phyloP scores from a whole-genome alignment of 2,113 vertebrate genomes.

The Gallinago jamesoni region DNA sequence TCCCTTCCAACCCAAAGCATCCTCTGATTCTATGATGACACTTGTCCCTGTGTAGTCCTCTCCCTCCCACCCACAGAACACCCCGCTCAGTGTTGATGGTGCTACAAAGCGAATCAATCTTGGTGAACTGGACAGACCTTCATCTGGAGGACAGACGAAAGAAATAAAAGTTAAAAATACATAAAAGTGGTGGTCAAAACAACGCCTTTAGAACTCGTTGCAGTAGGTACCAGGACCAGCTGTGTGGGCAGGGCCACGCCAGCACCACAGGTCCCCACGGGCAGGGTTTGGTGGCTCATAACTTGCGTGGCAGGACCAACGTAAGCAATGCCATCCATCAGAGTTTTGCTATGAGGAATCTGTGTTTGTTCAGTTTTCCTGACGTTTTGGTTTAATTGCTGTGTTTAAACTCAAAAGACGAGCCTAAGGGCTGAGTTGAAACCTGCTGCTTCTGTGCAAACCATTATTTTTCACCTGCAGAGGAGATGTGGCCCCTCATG shows the following conservation, averaged over 20 bases:
- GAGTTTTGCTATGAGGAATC: background rate
- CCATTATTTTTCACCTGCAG: background rate
- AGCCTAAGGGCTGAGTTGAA: background rate
- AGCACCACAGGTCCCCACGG: background rate
- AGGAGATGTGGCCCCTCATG: rapidly evolving
- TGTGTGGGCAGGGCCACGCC: background rate
- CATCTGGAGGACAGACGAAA: background rate
- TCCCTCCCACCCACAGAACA: background rate
- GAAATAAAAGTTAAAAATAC: background rate
- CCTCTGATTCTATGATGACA: background rate
- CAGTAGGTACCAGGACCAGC: background rate
- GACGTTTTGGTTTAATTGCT: background rate
- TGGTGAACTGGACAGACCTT: background rate
- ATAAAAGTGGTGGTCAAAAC: background rate
- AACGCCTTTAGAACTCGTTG: background rate
- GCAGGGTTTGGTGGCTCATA: background rate
- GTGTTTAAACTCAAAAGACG: background rate
- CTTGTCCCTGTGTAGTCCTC: background rate
- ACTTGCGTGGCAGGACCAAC: background rate
- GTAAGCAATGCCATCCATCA: too few species aligned
- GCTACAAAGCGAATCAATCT: background rate
- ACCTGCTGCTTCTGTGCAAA: background rate
- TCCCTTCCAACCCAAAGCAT: background rate
- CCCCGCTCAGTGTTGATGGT: background rate
- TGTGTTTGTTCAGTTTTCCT: background rate